A percentile compares a stretch with the other conserved stretches of the same genome.
Conservation (phyloP, 2,113 vertebrate genomes). For the Zapornia atra region DNA sequence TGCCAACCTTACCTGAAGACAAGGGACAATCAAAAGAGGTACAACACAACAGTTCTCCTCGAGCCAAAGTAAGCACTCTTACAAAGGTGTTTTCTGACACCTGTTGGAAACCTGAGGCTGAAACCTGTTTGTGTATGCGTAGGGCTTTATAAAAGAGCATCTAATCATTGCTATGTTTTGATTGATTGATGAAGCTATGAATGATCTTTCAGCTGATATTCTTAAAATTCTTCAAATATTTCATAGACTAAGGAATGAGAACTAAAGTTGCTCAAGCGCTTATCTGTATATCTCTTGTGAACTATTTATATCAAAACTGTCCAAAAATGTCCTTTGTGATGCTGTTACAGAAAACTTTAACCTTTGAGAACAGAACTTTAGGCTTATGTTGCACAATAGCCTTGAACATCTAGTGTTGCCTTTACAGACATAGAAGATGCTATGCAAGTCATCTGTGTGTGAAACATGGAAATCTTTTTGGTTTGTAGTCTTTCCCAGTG, state of each 20-base stretch:
- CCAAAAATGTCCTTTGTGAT: background rate
- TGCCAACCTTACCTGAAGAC: conserved; percentile 93
- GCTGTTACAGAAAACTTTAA: background rate
- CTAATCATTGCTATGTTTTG: background rate
- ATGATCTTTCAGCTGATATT: background rate
- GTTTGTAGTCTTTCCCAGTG: background rate
- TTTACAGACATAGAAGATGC: background rate
- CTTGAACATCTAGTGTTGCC: background rate
- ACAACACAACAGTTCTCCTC: conserved; percentile 77
- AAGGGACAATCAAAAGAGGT: conserved; percentile 87
- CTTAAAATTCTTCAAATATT: background rate
- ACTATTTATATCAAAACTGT: background rate
- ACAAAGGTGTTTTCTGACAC: background rate
- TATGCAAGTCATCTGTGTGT: background rate
- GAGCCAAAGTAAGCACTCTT: conserved; percentile 76
- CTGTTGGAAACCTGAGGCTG: background rate
- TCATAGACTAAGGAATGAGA: background rate
- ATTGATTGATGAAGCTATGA: background rate
- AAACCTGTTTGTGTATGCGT: background rate
- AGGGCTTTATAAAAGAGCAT: background rate
- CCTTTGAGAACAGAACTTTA: background rate
- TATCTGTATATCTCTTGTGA: background rate
- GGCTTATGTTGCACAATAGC: background rate
- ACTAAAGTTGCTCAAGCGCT: background rate
- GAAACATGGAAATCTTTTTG: background rate